Base-by-base conservation (phyloP, 2,888 invertebrate species). In the Scrobipalpa costella region DNA sequence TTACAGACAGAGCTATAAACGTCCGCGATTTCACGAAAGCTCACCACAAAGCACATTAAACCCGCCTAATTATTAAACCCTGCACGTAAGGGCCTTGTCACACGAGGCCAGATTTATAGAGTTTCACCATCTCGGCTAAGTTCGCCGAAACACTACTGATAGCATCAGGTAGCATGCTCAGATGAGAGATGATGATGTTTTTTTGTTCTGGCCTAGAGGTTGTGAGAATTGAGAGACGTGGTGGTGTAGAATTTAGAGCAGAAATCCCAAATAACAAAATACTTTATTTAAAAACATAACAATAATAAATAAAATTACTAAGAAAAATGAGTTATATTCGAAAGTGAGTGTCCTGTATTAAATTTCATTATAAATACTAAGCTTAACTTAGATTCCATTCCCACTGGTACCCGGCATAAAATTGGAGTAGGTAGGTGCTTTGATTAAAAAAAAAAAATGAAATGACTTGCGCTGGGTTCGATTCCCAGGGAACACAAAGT, bases 91-190 rank as follows among this genome's bases (percentile, higher is more conserved):
- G 50, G 21, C 11, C 21, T 13, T 5, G 21, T 21, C 50, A 52
- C 33, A 55, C 64, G 58, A 50, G 59, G 47, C 40, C 61, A n/a
- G 19, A 64, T 57, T 61, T 50, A 57, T 52, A 52, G 58, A 44
- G 38, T 19, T 36, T 19, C 58, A 38, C 58, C 38, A 59, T 59
- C 58, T 40, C 58, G 58, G 38, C 19, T 38, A 19, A 38, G 19
- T 40, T 59, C 58, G 57, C 57, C 57, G 58, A 40, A 38, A 38
- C 44, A n/a, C 38, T 21, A n/a, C 44, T n/a, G 44, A 44, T 44
- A 44, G 44, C 44, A 44, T 44, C 44, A 44, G 15, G 44, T 44
- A 15, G 44, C 44, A 15, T n/a, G 44, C 40, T 13, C 13, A 13
- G 44, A 44, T 44, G n/a, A 3, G 7, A 40, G n/a, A 44, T 44